Base-by-base conservation (phyloP, 2,888 invertebrate genomes). In the Xylota segnis region DNA sequence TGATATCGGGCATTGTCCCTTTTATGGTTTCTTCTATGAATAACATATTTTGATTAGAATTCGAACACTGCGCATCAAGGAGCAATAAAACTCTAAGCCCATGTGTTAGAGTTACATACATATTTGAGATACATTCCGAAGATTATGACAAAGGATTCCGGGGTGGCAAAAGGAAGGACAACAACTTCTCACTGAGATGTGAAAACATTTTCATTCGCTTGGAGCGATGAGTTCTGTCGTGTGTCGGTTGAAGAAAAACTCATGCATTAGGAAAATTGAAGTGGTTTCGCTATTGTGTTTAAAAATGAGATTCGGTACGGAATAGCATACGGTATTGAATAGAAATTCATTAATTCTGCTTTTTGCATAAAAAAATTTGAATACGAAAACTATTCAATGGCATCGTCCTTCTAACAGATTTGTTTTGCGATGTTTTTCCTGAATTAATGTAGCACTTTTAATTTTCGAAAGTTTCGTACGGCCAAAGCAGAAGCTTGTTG, bases 181-280 rank as follows among this genome's bases (percentile, higher is more conserved):
- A 45, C 16, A 16, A 45, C 45, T 45, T 5, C 50, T 12, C 50
- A 50, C 23, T 50, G 16, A 50, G 50, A 50, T 50, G 50, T 23
- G 50, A 50, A 50, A 50, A 23, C 18, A 50, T 23, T 50, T 23
- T 50, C 47, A 47, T 47, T 50, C n/a, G n/a, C n/a, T n/a, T n/a
- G n/a, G n/a, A n/a, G n/a, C n/a, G n/a, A n/a, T n/a, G n/a, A n/a
- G n/a, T n/a, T n/a, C 12, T 10, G 23, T 50, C 4, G 10, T 23
- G 23, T 23, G 18, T 18, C 4, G 18, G 18, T 16, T 0, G 7
- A 18, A 14, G 10, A 47, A 47, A 10, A 23, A 9, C 16, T 18
- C 47, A 47, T 18, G 7, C 47, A 47, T 18, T 47, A 47, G 5
- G 52, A 29, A n/a, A 27, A 52, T 52, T 52, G n/a, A 52, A n/a